Conservation (phyloP, 2,888 invertebrate genomes). For the Acheta domesticus region DNA sequence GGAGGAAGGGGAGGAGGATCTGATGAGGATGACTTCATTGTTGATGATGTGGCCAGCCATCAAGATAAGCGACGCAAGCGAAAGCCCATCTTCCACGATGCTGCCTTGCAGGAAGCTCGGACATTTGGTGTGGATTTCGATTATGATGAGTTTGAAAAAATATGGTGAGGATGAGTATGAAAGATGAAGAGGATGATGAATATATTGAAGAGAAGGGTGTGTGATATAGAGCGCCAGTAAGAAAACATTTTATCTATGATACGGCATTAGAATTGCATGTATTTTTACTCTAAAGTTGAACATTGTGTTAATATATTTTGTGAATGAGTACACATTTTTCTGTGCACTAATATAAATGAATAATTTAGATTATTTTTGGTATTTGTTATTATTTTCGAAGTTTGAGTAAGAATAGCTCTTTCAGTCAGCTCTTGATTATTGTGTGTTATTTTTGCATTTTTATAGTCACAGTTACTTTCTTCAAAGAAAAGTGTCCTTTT, state of each 20-base stretch:
- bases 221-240: slow-evolving; percentile 52
- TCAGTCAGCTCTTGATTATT: too few species aligned
- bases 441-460: too few species aligned
- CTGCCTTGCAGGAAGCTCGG: slow-evolving; percentile 93
- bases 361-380: too few species aligned
- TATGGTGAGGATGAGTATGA: slow-evolving; percentile 84
- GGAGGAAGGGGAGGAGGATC: slow-evolving; percentile 76
- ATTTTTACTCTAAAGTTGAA: too few species aligned
- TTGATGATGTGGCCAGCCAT: slow-evolving; percentile 92
- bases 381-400: too few species aligned
- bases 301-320: not conserved
- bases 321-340: not conserved
- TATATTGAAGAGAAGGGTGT: slow-evolving; percentile 76
- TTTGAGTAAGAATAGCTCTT: too few species aligned
- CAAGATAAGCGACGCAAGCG: slow-evolving; percentile 75
- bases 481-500: too few species aligned
- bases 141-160: slow-evolving; percentile 83
- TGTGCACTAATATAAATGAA: too few species aligned
- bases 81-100: slow-evolving; percentile 80
- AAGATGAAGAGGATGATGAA: slow-evolving; percentile 70
- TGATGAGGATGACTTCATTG: slow-evolving; percentile 95
- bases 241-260: too few species aligned
- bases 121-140: slow-evolving; percentile 99
- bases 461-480: too few species aligned
- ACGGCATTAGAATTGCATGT: too few species aligned